Base-by-base conservation (phyloP, 2,113 vertebrate genomes). In the Elephas maximus region DNA sequence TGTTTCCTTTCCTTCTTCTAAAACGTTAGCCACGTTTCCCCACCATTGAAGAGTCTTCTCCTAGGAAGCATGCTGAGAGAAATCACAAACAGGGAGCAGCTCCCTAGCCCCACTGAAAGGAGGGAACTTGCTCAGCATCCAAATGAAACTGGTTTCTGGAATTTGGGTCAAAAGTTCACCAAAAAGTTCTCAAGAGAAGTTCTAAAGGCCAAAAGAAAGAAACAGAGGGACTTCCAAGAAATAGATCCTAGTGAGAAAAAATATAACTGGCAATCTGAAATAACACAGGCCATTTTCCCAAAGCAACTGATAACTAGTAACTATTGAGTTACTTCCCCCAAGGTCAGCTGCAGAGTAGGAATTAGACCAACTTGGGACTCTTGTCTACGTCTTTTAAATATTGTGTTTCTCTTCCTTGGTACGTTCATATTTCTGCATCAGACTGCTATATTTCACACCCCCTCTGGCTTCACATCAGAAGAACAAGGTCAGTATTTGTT, bases 401-500 rank as follows among this genome's bases (percentile, higher is more conserved):
- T 20, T 92, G 91, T 73, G 73, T 97, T 82, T 94, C 96, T 97
- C 62, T 90, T 93, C 71, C 94, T 69, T 92, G 95, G 80, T 90
- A 67, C 4, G 2, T 62, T 89, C 90, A 2, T 48, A 28, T 91
- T 96, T 96, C 92, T 94, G 80, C 76, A 81, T 92, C 85, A 81
- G 89, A 93, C 86, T 73, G 85, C 94, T 96, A 17, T 87, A 93
- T 94, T 96, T 97, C 97, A 98, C 96, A 95, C 86, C 71, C 71
- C 21, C n/a, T 92, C 93, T 98, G 95, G 91, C 95, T 96, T 95
- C 73, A 97, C 81, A 90, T 97, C 96, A 96, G 87, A 98, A 95
- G 82, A 92, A 65, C 45, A 86, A 96, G 95, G 90, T 92, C 92
- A 95, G 77, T 60, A 57, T 96, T 97, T 98, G 84, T 96, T 94